Percentiles rank a stretch among this genome's conserved stretches.
Evolutionary conservation across 2,888 invertebrate genomes (phyloP).

Genomic region (Clostera curtula): DNA sequence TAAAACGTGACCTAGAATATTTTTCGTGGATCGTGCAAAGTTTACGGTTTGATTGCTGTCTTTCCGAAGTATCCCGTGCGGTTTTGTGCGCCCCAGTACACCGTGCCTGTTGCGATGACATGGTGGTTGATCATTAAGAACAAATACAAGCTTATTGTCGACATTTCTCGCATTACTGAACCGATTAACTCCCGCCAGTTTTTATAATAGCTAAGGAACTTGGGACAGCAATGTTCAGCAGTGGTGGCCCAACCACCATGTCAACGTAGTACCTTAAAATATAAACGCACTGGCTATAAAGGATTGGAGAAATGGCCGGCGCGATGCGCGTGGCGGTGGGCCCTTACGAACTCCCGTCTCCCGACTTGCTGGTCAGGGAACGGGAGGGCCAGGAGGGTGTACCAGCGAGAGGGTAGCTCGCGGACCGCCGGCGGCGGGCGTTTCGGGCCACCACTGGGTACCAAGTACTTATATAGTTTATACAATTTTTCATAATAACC

Average conservation of each 20-base stretch:
- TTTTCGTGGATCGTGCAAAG: too few relatives aligned
- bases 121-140: conserved; percentile 37
- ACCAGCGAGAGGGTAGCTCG: conserved; percentile 88
- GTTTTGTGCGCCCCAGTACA: conserved; percentile 26
- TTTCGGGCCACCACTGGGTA: conserved; percentile 45
- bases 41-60: too few relatives aligned
- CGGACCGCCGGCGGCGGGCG: conserved; percentile 52
- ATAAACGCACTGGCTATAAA: conserved; percentile 73
- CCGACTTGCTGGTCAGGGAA: conserved; percentile 96
- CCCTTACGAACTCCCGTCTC: conserved; percentile 86
- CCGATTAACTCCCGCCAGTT: too few relatives aligned
- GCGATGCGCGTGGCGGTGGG: conserved; percentile 80
- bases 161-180: too few relatives aligned
- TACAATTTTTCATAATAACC: conserved; percentile 8
- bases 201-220: conserved; percentile 2
- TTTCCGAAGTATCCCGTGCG: conserved; percentile 7
- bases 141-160: too few relatives aligned
- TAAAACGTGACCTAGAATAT: too few relatives aligned
- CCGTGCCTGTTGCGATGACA: conserved; percentile 34
- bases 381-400: conserved; percentile 91
- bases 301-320: conserved; percentile 95
- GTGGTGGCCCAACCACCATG: conserved; percentile 50
- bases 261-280: conserved; percentile 59
- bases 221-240: conserved; percentile 1
- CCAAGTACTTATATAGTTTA: conserved; percentile 16